Evolutionary conservation across 2,888 invertebrate species (phyloP), one percentile per base, ranked within the genome.

Genomic region (Ectobius pallidus): DNA sequence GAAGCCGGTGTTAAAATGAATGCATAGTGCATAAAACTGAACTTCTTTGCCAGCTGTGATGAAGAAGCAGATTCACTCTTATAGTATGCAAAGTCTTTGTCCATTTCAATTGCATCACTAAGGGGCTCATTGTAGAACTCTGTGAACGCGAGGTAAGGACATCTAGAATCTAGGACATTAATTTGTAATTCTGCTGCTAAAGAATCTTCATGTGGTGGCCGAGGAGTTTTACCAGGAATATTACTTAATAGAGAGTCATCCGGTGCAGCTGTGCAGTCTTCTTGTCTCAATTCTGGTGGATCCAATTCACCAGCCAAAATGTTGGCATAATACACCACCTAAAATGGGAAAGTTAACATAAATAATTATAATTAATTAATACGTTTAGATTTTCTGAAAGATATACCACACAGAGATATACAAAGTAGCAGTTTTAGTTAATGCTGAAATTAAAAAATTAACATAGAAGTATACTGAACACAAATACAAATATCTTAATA

Each of bases 121-220:
- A 97, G 86, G 0, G 94, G 92, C 83, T 97, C 97, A 82, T 97
- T 97, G 84, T 97, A 95, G 85, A 97, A 97, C 80, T 97, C 96
- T 76, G 92, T 91, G 80, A 93, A 94, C 72, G 94, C 90, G 81
- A 97, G 87, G 79, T 90, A 87, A 44, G 97, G 96, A 80, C 89
- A 89, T 65, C 95, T 89, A 81, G 94, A 92, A 81, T 97, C 94
- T 79, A 94, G 83, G 25, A 91, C 88, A 80, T 90, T 89, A 77
- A 95, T 86, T 78, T 89, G 90, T 79, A 97, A 87, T 84, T 91
- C 92, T 76, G 87, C 85, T 75, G 90, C 94, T 80, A 92, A 82
- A n/a, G 88, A 87, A 79, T 91, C 91, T 69, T 86, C 83, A 0
- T 85, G 85, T 73, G 85, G 84, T 2, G 83, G 76, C 78, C 85